phyloP scores from a whole-genome alignment of 2,888 invertebrate genomes.

The Arctia plantaginis region DNA sequence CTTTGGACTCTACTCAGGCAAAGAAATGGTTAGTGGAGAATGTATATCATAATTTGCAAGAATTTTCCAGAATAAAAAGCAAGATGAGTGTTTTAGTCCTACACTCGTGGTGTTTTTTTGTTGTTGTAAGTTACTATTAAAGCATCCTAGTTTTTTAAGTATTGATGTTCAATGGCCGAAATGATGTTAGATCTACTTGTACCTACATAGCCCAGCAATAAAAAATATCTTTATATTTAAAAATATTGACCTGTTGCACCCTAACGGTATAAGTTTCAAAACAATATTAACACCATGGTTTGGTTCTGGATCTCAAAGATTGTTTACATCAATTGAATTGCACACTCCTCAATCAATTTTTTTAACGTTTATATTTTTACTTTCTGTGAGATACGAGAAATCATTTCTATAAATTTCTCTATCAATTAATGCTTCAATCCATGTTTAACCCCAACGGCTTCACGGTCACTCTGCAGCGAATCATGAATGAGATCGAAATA shows the following conservation, averaged over 20 bases:
- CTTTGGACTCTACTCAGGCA: neutral
- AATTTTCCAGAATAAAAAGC: neutral
- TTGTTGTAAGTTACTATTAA: neutral
- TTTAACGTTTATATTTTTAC: neutral
- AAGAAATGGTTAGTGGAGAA: neutral
- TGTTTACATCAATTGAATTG: neutral
- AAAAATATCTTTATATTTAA: neutral
- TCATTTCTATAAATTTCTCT: slow-evolving; percentile 44
- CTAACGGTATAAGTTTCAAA: neutral
- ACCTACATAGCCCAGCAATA: neutral
- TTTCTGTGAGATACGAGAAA: slow-evolving; percentile 12
- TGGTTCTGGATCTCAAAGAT: neutral
- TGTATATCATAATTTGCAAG: neutral
- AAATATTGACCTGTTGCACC: neutral
- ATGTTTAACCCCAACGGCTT: slow-evolving; percentile 46
- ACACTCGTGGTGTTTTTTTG: neutral
- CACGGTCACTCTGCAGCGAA: slow-evolving; percentile 49
- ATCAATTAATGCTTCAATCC: slow-evolving; percentile 34
- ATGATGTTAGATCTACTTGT: neutral
- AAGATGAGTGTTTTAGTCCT: neutral
- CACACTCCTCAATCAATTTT: neutral
- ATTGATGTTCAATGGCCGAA: too few species aligned
- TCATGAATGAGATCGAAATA: slow-evolving; percentile 63
- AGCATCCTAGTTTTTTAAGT: too few species aligned
- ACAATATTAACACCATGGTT: neutral